Evolutionary conservation across 2,113 vertebrate species (phyloP), one percentile per base, ranked within the genome.

Genomic region (Hippoglossus stenolepis): DNA sequence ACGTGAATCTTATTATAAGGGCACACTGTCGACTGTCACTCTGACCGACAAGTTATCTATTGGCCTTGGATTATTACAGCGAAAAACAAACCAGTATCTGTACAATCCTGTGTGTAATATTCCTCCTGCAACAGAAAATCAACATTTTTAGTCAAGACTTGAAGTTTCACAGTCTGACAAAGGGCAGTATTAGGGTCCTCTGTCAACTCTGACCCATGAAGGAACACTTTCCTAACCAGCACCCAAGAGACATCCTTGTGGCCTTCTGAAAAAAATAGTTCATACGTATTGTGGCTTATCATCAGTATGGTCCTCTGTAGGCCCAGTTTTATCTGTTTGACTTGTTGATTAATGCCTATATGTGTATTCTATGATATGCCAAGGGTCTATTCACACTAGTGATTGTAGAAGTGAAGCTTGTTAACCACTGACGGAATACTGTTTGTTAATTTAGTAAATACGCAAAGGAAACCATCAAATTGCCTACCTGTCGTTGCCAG

Each of bases 331-430:
- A 53, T 75, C 56, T 68, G 70, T n/a, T 86, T 64, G 66, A 86
- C 75, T 77, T 85, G 78, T 89, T 73, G 67, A 81, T 69, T 83
- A 76, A 80, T 86, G 86, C 83, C 87, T 82, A 65, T 64, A 57
- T 89, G 78, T 91, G 75, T 87, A 79, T 87, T 86, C 75, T 84
- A 82, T 87, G 78, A 70, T 67, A 88, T 83, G 88, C 89, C 85
- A 83, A 88, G 87, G 80, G 76, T 90, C 83, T 84, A 71, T 84
- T 84, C 79, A 85, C 81, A 79, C 75, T 83, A 57, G 87, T 89
- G 88, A 92, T 91, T 88, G 89, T 92, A 87, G 65, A 79, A 77
- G 79, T 89, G 84, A 87, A 75, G 81, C 68, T 57, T 77, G 82
- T 68, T 75, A 79, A 85, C 83, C 85, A 85, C 81, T 82, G 69